Base-by-base conservation (phyloP, 2,888 invertebrate genomes). In the Mylabris sibirica region DNA sequence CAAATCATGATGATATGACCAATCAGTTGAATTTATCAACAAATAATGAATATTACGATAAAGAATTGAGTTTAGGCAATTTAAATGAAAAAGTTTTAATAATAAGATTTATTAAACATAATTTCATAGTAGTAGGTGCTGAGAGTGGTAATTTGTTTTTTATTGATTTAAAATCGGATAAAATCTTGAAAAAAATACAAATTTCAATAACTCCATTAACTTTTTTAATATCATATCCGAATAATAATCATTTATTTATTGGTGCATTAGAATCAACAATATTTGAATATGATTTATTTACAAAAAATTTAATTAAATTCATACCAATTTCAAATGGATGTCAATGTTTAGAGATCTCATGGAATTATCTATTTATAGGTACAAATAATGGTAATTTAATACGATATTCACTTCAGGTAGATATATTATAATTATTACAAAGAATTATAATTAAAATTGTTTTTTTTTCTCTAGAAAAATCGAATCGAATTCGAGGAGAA, bases 271-370 rank as follows among this genome's bases (percentile, higher is more conserved):
- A 91, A 78, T 88, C 88, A 0, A 85, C 87, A 71, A 86, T 92
- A 76, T 86, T 89, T 63, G 88, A 89, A 75, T 90, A 89, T 75
- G 87, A 90, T 79, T 87, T 90, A 69, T 86, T 87, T 78, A 89
- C 88, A 0, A 76, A 86, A 66, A 87, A 88, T 77, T 85, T 88
- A 65, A 85, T 88, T 3, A 86, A 86, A 1, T 86, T 87, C 57
- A 86, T 87, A 71, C 85, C 87, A 72, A 84, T 90, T 1, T 86
- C 88, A 6, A 90, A 89, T 78, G 90, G 92, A 0, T 87, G 93
- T 71, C 93, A 93, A 79, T 92, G 93, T 20, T 91, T 93, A 88
- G 93, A 93, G 74, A 85, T 89, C 34, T 88, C 89, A 1, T 93
- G 93, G 93, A 90, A 89, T 72, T 88, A 87, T 5, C 87, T 93